These are phyloP conservation scores for Minunthozetes semirufus DNA, from an alignment of 2,888 invertebrate genomes.

Conservation along the genomic window DNA sequence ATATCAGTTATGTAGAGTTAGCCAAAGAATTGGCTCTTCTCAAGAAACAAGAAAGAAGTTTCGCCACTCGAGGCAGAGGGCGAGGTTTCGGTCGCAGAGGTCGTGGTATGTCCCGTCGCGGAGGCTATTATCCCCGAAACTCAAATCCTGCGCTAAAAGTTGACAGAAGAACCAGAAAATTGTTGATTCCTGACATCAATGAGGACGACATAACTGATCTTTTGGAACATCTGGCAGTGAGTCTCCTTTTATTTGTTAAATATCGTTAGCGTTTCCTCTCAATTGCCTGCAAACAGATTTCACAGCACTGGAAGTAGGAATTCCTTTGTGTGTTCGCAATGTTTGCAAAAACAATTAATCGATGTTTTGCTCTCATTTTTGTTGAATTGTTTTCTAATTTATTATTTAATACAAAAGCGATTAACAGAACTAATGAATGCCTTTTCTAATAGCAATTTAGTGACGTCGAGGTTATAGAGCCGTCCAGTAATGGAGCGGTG, in stretches of 20 bases:
- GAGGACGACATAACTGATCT: slow-evolving; percentile 72
- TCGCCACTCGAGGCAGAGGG: not conserved
- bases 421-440: slow-evolving; percentile 36
- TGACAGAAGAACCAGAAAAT: slow-evolving; percentile 76
- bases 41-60: not conserved
- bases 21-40: not conserved
- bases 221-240: slow-evolving; percentile 74
- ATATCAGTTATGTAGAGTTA: not conserved
- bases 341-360: slow-evolving; percentile 11
- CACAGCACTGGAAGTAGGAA: not conserved
- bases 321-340: slow-evolving; percentile 21
- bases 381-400: not conserved
- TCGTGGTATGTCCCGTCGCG: not conserved
- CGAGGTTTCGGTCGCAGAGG: not conserved
- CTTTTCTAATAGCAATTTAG: slow-evolving; percentile 67
- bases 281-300: too few relatives aligned
- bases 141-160: slow-evolving; percentile 49
- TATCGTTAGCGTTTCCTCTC: too few relatives aligned
- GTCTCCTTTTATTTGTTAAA: slow-evolving; percentile 44
- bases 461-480: slow-evolving; percentile 72
- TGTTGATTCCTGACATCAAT: slow-evolving; percentile 79
- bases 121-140: not conserved
- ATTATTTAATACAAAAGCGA: not conserved
- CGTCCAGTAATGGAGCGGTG: slow-evolving; percentile 66
- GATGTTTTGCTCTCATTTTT: not conserved